Percentiles rank a stretch among this genome's conserved stretches.
These are phyloP conservation scores for Scaptodrosophila lebanonensis DNA, from an alignment of 1,140 invertebrate genomes.

Conservation along the genomic window DNA sequence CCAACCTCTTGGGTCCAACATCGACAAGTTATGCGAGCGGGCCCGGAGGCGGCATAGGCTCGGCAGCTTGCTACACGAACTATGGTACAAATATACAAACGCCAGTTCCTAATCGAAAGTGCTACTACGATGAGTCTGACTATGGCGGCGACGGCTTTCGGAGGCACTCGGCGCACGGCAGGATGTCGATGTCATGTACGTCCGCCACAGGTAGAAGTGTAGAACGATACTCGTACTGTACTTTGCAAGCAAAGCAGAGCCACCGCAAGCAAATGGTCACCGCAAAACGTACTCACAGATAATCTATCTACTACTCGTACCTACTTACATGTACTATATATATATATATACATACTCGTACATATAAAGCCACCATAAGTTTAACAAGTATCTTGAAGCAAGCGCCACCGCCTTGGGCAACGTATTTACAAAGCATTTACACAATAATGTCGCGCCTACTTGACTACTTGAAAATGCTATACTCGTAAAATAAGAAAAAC, in stretches of 20 bases:
- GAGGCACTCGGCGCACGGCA: slow-evolving; percentile 75
- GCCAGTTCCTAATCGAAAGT: slow-evolving; percentile 73
- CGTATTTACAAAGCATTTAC: slow-evolving; percentile 71
- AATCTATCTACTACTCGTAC: too few species aligned
- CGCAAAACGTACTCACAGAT: too few species aligned
- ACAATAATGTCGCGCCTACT: slow-evolving; percentile 58
- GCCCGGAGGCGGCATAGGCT: slow-evolving; percentile 23
- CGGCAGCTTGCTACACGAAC: slow-evolving; percentile 71
- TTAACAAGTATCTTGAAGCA: slow-evolving; percentile 3
- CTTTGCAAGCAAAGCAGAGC: slow-evolving; percentile 23
- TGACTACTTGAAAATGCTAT: slow-evolving; percentile 33
- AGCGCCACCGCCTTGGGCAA: too few species aligned
- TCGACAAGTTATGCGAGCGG: slow-evolving; percentile 49
- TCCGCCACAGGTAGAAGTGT: slow-evolving; percentile 37
- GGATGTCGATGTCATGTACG: slow-evolving; percentile 77
- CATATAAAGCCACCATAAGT: too few species aligned
- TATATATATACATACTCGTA: background rate
- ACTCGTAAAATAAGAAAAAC: too few species aligned
- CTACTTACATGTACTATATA: background rate
- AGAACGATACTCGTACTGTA: background rate
- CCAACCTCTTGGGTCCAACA: slow-evolving; percentile 74
- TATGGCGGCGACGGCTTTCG: slow-evolving; percentile 70
- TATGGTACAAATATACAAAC: slow-evolving; percentile 76
- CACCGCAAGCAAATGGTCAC: slow-evolving; percentile 1
- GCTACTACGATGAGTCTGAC: slow-evolving; percentile 68